These are phyloP conservation scores for Paraplagusia blochii DNA, from an alignment of 2,113 vertebrate genomes.

Conservation along the genomic window DNA sequence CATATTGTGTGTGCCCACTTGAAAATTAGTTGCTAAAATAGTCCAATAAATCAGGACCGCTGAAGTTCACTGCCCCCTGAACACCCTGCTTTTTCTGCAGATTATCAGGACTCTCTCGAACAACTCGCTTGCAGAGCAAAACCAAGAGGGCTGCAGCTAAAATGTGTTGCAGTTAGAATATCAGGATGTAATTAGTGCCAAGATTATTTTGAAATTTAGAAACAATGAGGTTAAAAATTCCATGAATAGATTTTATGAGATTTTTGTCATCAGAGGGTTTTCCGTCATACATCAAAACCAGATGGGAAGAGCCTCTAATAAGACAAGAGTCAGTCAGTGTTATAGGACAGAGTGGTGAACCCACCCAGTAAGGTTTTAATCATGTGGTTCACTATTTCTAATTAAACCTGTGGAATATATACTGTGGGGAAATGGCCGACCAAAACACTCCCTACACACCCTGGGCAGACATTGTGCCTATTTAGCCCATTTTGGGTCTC, in stretches of 20 bases:
- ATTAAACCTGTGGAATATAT: slow-evolving; percentile 41
- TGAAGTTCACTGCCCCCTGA: slow-evolving; percentile 28
- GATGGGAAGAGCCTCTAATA: slow-evolving; percentile 30
- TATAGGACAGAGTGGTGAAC: no score
- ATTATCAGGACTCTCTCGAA: slow-evolving; percentile 52
- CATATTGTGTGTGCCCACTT: slow-evolving; percentile 48
- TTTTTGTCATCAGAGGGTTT: slow-evolving; percentile 32
- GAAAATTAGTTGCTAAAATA: slow-evolving; percentile 51
- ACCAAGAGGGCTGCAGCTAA: slow-evolving; percentile 20
- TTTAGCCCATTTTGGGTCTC: slow-evolving; percentile 37
- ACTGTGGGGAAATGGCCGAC: slow-evolving; percentile 2
- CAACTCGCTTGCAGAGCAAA: slow-evolving; percentile 39
- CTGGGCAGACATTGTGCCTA: slow-evolving; percentile 34
- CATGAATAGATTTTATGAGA: slow-evolving; percentile 22
- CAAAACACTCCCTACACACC: slow-evolving; percentile 8
- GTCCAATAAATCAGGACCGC: slow-evolving; percentile 37
- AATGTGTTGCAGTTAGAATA: not conserved
- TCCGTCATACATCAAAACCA: slow-evolving; percentile 45
- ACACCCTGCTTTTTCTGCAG: slow-evolving; percentile 53
- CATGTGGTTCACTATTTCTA: slow-evolving; percentile 32
- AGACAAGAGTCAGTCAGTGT: slow-evolving; percentile 14
- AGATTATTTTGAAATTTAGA: not conserved
- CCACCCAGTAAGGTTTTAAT: slow-evolving; percentile 16
- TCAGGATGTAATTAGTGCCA: slow-evolving; percentile 5
- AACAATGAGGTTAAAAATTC: slow-evolving; percentile 5